These are phyloP conservation scores for Drosophila simulans DNA, from an alignment of 1,140 invertebrate genomes.

Conservation along the genomic window DNA sequence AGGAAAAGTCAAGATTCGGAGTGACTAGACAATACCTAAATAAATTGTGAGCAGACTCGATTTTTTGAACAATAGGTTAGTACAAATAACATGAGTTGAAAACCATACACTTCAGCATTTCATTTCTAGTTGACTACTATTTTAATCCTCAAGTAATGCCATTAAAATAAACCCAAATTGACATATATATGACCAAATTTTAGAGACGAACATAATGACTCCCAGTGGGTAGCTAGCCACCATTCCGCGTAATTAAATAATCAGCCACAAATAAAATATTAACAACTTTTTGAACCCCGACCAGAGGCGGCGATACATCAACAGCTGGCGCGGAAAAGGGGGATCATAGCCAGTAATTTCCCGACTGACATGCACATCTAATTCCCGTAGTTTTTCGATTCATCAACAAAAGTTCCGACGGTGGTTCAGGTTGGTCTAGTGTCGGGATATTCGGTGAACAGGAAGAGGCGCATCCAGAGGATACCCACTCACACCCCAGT, in stretches of 20 bases:
- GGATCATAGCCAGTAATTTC: slow-evolving; percentile 19
- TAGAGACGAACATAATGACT: neutral
- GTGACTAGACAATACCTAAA: slow-evolving; percentile 34
- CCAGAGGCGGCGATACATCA: slow-evolving; percentile 40
- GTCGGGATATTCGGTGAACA: slow-evolving; percentile 1
- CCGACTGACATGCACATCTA: slow-evolving; percentile 33
- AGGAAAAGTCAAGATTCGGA: slow-evolving; percentile 18
- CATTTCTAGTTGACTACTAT: neutral
- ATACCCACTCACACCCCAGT: neutral
- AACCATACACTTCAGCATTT: neutral
- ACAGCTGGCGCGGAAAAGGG: slow-evolving; percentile 12
- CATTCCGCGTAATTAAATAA: slow-evolving; percentile 37
- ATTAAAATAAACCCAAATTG: too few relatives aligned
- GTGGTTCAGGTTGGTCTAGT: slow-evolving; percentile 10
- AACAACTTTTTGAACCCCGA: slow-evolving; percentile 28
- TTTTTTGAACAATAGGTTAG: slow-evolving; percentile 18
- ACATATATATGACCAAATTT: neutral
- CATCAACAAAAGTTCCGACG: slow-evolving; percentile 32
- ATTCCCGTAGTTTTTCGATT: slow-evolving; percentile 45
- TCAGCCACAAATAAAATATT: slow-evolving; percentile 41
- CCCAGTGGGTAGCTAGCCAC: slow-evolving; percentile 6
- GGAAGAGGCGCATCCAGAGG: slow-evolving; percentile 17
- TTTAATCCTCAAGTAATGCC: too few relatives aligned
- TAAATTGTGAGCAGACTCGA: slow-evolving; percentile 11
- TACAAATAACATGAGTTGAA: slow-evolving; percentile 3